Evolutionary conservation across 2,113 vertebrate species (phyloP), one percentile per base, ranked within the genome.

Genomic region (Gallinago jamesoni): DNA sequence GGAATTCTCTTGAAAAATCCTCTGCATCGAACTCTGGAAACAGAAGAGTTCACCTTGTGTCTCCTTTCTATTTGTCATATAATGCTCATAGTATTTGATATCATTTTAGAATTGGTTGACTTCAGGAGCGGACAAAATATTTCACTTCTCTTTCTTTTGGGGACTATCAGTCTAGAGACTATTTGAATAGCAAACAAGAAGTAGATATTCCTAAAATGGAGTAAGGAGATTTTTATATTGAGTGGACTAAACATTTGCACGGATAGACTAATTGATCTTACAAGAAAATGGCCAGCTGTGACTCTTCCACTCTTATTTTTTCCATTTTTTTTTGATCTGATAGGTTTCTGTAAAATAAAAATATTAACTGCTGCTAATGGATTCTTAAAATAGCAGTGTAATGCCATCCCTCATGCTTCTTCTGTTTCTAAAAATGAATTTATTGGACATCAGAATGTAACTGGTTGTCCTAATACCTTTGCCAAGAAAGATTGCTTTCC

Each of bases 341-440:
- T 94, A 96, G 43, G 25, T 94, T 88, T 95, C 81, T 96, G 87
- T 95, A 76, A 94, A 73, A 89, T 73, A 82, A 77, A 43, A 77
- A 15, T 27, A 83, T 80, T 88, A 93, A 94, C 93, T 91, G 68
- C 84, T 80, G 28, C 91, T 98, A 97, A 97, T 96, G 97, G 92
- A 86, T 89, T 97, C 95, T 88, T 90, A 87, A 96, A 97, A 97
- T 97, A 97, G 96, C 92, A 89, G 87, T 78, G 59, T 81, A 93
- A 91, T 93, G 80, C 83, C 79, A 92, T 95, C 92, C 85, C 73
- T 97, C 75, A 8, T 90, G 72, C 60, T 78, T 19, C 82, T 97
- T 95, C 82, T 96, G 39, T 96, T 96, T 96, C 91, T 96, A 94
- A 96, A 98, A 95, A 95, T 81, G 64, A 96, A 76, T 96, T 87